phyloP scores from a whole-genome alignment of 2,888 invertebrate species.

The Stomorhina lunata region DNA sequence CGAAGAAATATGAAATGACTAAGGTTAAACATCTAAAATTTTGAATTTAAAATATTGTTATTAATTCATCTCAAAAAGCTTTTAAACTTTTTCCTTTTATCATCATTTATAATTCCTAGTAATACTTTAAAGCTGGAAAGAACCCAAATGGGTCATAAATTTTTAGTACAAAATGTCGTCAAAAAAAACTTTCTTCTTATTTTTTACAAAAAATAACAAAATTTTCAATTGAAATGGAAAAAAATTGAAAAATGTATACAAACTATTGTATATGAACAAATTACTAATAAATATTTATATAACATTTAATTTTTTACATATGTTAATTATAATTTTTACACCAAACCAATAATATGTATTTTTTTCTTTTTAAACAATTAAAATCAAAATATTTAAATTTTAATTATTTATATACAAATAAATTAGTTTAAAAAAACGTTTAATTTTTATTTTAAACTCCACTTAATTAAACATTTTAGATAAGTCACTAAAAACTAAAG shows the following conservation, averaged over 20 bases:
- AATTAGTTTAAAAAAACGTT: no score
- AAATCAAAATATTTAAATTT: no score
- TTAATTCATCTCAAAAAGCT: no score
- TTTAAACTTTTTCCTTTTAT: neutral
- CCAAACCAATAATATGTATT: neutral
- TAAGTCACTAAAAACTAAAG: no score
- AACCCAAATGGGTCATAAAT: slow-evolving; percentile 35
- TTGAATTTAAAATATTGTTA: neutral
- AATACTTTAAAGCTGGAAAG: slow-evolving; percentile 17
- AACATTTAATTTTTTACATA: no score
- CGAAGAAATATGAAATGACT: no score
- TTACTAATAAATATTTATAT: slow-evolving; percentile 22
- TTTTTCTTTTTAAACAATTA: no score
- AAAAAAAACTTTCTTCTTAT: neutral
- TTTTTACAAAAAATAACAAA: neutral
- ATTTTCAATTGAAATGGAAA: neutral
- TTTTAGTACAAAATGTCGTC: slow-evolving; percentile 51
- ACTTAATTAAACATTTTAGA: no score
- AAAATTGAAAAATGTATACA: slow-evolving; percentile 13
- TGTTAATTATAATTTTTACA: neutral
- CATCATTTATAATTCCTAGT: neutral
- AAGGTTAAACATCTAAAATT: no score
- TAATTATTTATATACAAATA: no score
- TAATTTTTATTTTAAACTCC: no score
- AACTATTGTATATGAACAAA: slow-evolving; percentile 23